phyloP scores from a whole-genome alignment of 1,140 invertebrate species.

The Pseudomyrmex pallidus region DNA sequence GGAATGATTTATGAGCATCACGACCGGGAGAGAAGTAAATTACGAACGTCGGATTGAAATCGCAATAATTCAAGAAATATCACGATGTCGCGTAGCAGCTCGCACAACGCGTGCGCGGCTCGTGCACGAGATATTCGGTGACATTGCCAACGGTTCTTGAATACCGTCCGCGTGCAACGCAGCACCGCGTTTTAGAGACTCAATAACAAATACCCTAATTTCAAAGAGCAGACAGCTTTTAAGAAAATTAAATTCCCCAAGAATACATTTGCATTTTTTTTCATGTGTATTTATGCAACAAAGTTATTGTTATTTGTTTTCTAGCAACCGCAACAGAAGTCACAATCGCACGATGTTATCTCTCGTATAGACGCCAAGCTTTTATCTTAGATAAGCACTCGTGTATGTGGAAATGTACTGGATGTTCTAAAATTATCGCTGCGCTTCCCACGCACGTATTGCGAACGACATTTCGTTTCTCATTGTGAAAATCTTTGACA shows the following conservation, averaged over 20 bases:
- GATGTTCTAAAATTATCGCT: not conserved
- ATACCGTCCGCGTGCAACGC: not conserved
- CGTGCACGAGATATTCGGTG: not conserved
- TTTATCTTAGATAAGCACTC: conserved; percentile 1
- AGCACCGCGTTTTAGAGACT: not conserved
- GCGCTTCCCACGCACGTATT: too few relatives aligned
- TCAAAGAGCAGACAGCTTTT: not conserved
- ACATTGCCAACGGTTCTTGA: conserved; percentile 15
- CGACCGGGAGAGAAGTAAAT: conserved; percentile 38
- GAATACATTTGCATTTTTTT: not conserved
- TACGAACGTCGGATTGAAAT: conserved; percentile 57
- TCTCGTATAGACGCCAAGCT: not conserved
- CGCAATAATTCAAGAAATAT: conserved; percentile 60
- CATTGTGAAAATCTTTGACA: not conserved
- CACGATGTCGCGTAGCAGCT: conserved; percentile 32
- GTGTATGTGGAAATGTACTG: not conserved
- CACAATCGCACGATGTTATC: not conserved
- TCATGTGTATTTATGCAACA: too few relatives aligned
- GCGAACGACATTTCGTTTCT: not conserved
- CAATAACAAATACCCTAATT: not conserved
- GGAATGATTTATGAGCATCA: conserved; percentile 57
- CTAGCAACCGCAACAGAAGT: too few relatives aligned
- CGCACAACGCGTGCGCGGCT: not conserved
- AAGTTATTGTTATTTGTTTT: too few relatives aligned
- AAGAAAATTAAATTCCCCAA: not conserved